phyloP scores from a whole-genome alignment of 2,797 vertebrate species.

The Labeo calbasu region DNA sequence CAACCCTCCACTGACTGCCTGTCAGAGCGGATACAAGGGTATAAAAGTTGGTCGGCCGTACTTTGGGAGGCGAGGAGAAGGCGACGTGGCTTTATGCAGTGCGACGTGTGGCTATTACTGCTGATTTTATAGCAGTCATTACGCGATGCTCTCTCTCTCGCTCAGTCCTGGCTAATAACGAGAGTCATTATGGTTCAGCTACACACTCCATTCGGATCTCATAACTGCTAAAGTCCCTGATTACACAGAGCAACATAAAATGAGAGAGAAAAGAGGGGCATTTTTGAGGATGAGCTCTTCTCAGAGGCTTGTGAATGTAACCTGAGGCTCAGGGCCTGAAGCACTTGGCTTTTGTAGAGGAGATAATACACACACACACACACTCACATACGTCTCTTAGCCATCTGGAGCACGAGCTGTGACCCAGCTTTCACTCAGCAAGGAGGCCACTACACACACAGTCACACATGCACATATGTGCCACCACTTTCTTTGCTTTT shows the following conservation, averaged over 20 bases:
- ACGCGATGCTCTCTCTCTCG: constrained; percentile 32
- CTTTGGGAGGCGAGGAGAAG: constrained; percentile 2
- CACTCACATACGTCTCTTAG: constrained; percentile 40
- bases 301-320: constrained; percentile 58
- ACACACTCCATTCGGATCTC: constrained; percentile 55
- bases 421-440: constrained; percentile 53
- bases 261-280: constrained; percentile 26
- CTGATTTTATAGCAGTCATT: constrained; percentile 52
- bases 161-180: constrained; percentile 48
- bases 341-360: constrained; percentile 54
- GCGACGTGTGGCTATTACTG: constrained; percentile 46
- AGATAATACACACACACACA: constrained; percentile 39
- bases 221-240: constrained; percentile 25
- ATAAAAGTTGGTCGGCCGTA: not conserved
- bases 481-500: constrained; percentile 11
- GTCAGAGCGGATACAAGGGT: constrained; percentile 2
- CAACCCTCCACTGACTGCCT: constrained; percentile 28
- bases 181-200: constrained; percentile 57
- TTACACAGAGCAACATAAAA: constrained; percentile 36
- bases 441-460: constrained; percentile 35
- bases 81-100: constrained; percentile 44
- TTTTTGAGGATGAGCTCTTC: constrained; percentile 49
- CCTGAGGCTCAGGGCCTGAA: constrained; percentile 57
- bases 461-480: constrained; percentile 39
- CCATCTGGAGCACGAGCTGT: constrained; percentile 60